A percentile compares a stretch with the other conserved stretches of the same genome.
Evolutionary conservation across 2,888 invertebrate genomes (phyloP).

Genomic region (Epirrhoe tristata): DNA sequence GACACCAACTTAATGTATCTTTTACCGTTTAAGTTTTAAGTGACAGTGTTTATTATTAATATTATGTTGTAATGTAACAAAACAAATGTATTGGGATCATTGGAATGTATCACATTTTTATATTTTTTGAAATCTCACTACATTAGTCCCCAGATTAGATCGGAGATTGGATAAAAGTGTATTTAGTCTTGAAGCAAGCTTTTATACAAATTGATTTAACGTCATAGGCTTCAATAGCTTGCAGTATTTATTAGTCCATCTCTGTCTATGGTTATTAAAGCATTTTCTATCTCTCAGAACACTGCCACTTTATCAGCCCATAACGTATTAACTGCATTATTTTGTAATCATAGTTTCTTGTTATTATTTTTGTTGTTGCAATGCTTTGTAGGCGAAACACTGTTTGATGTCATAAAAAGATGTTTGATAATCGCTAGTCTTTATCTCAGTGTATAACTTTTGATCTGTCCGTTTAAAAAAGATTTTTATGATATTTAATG

Average conservation of each 20-base stretch:
- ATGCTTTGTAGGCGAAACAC: slow-evolving; percentile 70
- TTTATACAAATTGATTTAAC: slow-evolving; percentile 15
- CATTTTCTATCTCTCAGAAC: slow-evolving; percentile 52
- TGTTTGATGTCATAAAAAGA: slow-evolving; percentile 55
- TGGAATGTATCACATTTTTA: slow-evolving; percentile 46
- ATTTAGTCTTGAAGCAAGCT: slow-evolving; percentile 33
- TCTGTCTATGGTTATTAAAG: slow-evolving; percentile 41
- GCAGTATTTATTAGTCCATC: slow-evolving; percentile 19
- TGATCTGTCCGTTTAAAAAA: slow-evolving; percentile 79
- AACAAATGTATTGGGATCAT: slow-evolving; percentile 56
- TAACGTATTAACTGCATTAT: slow-evolving; percentile 47
- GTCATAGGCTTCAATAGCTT: slow-evolving; percentile 22
- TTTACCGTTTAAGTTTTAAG: slow-evolving; percentile 74
- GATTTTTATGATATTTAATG: slow-evolving; percentile 74
- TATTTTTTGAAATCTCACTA: slow-evolving; percentile 56
- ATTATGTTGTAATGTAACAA: slow-evolving; percentile 42
- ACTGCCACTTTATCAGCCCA: slow-evolving; percentile 64
- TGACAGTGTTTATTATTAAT: slow-evolving; percentile 60
- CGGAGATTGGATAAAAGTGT: slow-evolving; percentile 32
- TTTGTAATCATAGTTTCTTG: slow-evolving; percentile 74
- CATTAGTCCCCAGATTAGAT: slow-evolving; percentile 44
- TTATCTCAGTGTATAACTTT: slow-evolving; percentile 72
- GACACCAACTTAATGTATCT: slow-evolving; percentile 69
- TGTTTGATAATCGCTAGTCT: slow-evolving; percentile 74
- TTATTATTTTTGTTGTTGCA: slow-evolving; percentile 69